Evolutionary conservation across 2,888 invertebrate genomes (phyloP).

Genomic region (Diabrotica balteata): DNA sequence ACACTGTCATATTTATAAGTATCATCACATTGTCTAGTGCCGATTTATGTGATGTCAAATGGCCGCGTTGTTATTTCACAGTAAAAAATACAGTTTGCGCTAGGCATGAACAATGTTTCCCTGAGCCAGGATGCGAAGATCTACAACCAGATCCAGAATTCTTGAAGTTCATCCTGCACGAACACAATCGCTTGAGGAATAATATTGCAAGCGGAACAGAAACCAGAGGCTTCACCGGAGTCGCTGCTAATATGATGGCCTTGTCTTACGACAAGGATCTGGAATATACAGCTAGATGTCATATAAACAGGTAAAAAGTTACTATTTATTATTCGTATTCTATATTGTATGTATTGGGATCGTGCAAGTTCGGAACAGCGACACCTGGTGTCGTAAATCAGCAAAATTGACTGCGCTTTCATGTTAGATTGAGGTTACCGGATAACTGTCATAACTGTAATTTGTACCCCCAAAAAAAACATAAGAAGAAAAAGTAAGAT

Average conservation of each 20-base stretch:
- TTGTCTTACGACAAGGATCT: conserved; percentile 39
- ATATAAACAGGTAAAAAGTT: conserved; percentile 29
- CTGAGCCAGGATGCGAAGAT: conserved; percentile 15
- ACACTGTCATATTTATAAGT: neutral
- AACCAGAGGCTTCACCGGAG: conserved; percentile 27
- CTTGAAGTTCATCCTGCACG: conserved; percentile 23
- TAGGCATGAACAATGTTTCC: conserved; percentile 14
- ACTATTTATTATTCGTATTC: too few species aligned
- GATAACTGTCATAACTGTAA: too few species aligned
- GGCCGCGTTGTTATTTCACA: conserved; percentile 22
- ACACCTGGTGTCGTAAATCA: too few species aligned
- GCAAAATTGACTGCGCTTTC: too few species aligned
- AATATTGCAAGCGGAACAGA: conserved; percentile 31
- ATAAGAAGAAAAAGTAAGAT: too few species aligned
- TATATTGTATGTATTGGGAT: too few species aligned
- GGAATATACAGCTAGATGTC: conserved; percentile 40
- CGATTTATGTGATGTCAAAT: conserved; percentile 10
- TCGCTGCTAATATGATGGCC: conserved; percentile 31
- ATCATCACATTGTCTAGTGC: neutral
- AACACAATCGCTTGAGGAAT: conserved; percentile 33
- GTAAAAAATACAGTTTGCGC: conserved; percentile 22
- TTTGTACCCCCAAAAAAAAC: too few species aligned
- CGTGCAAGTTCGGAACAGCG: too few species aligned
- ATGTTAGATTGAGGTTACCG: too few species aligned
- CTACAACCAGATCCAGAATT: conserved; percentile 19